phyloP scores from a whole-genome alignment of 2,888 invertebrate genomes.

The Taenaris catops region DNA sequence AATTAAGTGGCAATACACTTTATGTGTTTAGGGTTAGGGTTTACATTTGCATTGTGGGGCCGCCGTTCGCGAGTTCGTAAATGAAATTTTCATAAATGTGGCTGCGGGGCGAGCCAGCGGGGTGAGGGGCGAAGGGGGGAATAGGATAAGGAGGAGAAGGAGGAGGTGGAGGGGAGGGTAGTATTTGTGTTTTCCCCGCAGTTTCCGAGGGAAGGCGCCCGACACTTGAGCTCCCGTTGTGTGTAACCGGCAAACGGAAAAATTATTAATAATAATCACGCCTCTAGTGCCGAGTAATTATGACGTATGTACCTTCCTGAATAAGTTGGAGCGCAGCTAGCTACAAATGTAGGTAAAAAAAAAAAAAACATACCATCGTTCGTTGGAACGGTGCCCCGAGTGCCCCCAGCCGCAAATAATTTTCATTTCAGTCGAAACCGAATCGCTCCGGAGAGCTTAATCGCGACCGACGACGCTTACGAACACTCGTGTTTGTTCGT shows the following conservation, averaged over 20 bases:
- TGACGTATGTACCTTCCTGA: slow-evolving; percentile 29
- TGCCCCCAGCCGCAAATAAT: too few relatives aligned
- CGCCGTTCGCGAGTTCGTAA: slow-evolving; percentile 65
- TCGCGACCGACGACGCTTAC: too few relatives aligned
- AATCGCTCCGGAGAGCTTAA: too few relatives aligned
- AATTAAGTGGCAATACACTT: slow-evolving; percentile 62
- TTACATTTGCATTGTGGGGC: slow-evolving; percentile 55
- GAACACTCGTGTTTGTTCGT: too few relatives aligned
- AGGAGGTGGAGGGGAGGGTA: slow-evolving; percentile 27
- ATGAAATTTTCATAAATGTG: slow-evolving; percentile 77
- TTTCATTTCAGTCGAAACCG: too few relatives aligned
- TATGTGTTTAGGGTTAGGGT: slow-evolving; percentile 54
- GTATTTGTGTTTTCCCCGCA: slow-evolving; percentile 65
- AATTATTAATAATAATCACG: slow-evolving; percentile 67
- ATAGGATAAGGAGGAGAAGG: too few relatives aligned
- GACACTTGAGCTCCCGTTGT: slow-evolving; percentile 46
- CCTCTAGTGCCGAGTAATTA: slow-evolving; percentile 33
- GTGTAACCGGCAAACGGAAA: slow-evolving; percentile 51
- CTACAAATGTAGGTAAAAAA: too few relatives aligned
- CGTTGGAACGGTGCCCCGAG: too few relatives aligned
- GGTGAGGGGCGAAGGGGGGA: too few relatives aligned
- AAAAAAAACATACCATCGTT: too few relatives aligned
- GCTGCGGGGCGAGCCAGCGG: slow-evolving; percentile 31
- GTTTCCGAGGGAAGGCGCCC: slow-evolving; percentile 50
- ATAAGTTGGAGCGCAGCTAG: too few relatives aligned